A percentile compares a stretch with the other conserved stretches of the same genome.
These are phyloP conservation scores for Cinclus cinclus DNA, from an alignment of 2,113 vertebrate genomes.

Conservation along the genomic window DNA sequence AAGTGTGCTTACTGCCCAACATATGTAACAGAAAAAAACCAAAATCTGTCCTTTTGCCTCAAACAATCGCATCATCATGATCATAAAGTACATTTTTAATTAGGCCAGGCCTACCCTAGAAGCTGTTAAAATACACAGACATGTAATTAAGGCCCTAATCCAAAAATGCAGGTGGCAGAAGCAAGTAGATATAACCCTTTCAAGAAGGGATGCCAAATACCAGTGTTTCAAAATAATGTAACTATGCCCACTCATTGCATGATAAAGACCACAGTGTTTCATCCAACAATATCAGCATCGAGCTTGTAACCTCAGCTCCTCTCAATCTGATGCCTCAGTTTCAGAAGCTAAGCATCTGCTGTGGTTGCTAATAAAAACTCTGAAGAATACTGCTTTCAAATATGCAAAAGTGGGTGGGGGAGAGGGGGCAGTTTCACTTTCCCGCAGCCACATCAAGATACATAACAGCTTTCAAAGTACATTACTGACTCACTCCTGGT, in stretches of 20 bases:
- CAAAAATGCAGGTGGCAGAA: background rate
- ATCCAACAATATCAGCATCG: background rate
- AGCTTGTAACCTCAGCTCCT: background rate
- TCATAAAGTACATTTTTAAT: background rate
- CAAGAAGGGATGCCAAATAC: background rate
- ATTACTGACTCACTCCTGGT: background rate
- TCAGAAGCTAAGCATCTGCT: background rate
- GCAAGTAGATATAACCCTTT: background rate
- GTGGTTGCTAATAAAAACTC: background rate
- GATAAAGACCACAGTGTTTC: background rate
- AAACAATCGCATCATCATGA: background rate
- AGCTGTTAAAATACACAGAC: background rate
- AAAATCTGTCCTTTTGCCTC: background rate
- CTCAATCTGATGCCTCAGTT: background rate
- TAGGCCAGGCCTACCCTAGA: background rate
- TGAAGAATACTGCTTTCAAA: background rate
- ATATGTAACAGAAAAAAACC: background rate
- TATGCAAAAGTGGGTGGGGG: background rate
- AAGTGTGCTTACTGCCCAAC: background rate
- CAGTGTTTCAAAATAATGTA: background rate
- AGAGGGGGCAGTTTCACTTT: background rate
- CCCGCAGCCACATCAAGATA: background rate
- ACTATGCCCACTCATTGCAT: background rate
- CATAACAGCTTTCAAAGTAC: background rate
- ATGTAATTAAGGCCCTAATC: background rate